Conservation (phyloP, 2,797 vertebrate species). For the Pseudochirops cupreus region DNA sequence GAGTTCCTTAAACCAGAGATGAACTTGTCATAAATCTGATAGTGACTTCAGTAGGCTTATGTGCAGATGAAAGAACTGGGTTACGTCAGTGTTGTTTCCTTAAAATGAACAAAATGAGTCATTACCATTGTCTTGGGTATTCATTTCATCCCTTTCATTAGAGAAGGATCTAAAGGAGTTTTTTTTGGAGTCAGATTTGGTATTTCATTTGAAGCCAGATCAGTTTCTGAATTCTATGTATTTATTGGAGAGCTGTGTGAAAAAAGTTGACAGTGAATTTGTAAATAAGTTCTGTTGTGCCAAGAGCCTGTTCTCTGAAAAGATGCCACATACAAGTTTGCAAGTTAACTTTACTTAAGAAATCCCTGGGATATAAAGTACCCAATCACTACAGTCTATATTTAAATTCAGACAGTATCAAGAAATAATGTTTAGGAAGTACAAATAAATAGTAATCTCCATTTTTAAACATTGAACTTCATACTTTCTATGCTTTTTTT, state of each 20-base stretch:
- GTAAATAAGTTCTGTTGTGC: conserved; percentile 36
- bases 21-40: conserved; percentile 29
- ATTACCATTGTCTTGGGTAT: conserved; percentile 1
- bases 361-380: conserved; percentile 30
- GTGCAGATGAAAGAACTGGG: conserved; percentile 26
- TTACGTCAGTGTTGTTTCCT: conserved; percentile 48
- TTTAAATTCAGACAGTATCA: conserved; percentile 14
- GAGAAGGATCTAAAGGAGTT: conserved; percentile 25
- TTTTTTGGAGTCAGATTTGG: conserved; percentile 23
- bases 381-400: background rate
- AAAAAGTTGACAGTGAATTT: conserved; percentile 10
- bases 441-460: background rate
- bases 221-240: conserved; percentile 21
- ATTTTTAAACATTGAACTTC: background rate
- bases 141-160: conserved; percentile 50
- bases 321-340: conserved; percentile 36
- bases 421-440: background rate
- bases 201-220: conserved; percentile 57
- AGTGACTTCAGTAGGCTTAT: conserved; percentile 21
- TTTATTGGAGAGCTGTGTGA: conserved; percentile 32
- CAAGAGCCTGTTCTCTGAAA: conserved; percentile 55
- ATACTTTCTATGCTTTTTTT: conserved; percentile 14
- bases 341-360: conserved; percentile 35
- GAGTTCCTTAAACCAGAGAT: conserved; percentile 28
- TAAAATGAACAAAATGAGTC: conserved; percentile 24